These are phyloP conservation scores for Pollachius pollachius DNA, from an alignment of 2,113 vertebrate species.

Conservation along the genomic window DNA sequence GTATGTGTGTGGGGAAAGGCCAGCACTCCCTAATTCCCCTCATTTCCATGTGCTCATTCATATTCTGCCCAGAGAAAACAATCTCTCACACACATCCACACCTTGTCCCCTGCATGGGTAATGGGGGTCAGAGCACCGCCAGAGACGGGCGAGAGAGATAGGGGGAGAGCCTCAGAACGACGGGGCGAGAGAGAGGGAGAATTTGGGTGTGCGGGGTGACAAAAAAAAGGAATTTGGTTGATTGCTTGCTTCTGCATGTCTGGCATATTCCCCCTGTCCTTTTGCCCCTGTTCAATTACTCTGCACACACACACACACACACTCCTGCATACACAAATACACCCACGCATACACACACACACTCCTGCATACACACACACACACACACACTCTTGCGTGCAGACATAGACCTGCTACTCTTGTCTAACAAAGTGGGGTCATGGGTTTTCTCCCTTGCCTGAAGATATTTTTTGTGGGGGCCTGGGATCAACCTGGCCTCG, in stretches of 20 bases:
- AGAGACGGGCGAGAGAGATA: constrained; percentile 57
- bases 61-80: constrained; percentile 67
- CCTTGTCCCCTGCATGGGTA: constrained; percentile 77
- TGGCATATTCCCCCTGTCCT: constrained; percentile 49
- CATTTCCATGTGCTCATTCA: constrained; percentile 69
- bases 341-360: background rate
- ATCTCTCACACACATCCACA: constrained; percentile 38
- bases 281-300: constrained; percentile 19
- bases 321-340: constrained; percentile 9
- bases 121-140: constrained; percentile 76
- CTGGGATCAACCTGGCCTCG: background rate
- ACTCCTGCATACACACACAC: constrained; percentile 16
- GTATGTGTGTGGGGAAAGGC: constrained; percentile 52
- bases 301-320: background rate
- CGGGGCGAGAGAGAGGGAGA: background rate
- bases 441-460: constrained; percentile 10
- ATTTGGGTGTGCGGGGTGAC: background rate
- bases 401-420: background rate
- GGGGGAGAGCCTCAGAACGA: constrained; percentile 40
- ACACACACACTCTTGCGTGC: background rate
- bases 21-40: constrained; percentile 60
- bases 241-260: constrained; percentile 51
- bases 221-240: constrained; percentile 41
- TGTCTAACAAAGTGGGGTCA: constrained; percentile 22
- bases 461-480: constrained; percentile 31